These are phyloP conservation scores for Proterorhinus semilunaris DNA, from an alignment of 2,113 vertebrate species.

Conservation along the genomic window DNA sequence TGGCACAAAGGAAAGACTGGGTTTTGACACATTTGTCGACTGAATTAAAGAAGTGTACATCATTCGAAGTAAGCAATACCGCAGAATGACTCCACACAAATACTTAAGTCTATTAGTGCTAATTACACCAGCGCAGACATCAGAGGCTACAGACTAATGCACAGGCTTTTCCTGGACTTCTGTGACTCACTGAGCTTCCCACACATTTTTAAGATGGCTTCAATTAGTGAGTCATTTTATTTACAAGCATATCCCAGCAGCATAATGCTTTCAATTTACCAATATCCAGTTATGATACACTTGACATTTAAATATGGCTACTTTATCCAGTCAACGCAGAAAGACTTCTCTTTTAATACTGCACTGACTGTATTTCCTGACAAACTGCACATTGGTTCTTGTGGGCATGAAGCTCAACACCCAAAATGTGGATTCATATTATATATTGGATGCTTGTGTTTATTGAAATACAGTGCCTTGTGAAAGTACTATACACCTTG, in stretches of 20 bases:
- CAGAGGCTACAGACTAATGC: constrained; percentile 12
- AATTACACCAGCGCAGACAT: constrained; percentile 38
- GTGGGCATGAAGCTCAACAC: background rate
- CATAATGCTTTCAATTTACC: constrained; percentile 17
- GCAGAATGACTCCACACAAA: constrained; percentile 13
- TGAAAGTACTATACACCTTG: too few relatives aligned
- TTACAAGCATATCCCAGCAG: constrained; percentile 34
- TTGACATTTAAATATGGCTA: constrained; percentile 10
- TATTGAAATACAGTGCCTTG: too few relatives aligned
- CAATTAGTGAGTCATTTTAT: constrained; percentile 31
- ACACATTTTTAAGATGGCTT: constrained; percentile 32
- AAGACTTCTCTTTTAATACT: background rate
- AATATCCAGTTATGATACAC: background rate
- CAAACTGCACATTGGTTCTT: background rate
- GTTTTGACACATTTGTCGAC: background rate
- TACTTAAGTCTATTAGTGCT: constrained; percentile 33
- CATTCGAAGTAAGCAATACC: background rate
- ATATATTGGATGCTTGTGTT: background rate
- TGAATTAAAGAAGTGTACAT: background rate
- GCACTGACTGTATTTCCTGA: background rate
- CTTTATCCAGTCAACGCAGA: background rate
- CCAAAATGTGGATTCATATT: background rate
- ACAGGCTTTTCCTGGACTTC: constrained; percentile 38
- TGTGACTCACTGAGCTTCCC: constrained; percentile 44
- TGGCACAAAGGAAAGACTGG: background rate